Base-by-base conservation (phyloP, 2,113 vertebrate species). In the Saguinus midas region DNA sequence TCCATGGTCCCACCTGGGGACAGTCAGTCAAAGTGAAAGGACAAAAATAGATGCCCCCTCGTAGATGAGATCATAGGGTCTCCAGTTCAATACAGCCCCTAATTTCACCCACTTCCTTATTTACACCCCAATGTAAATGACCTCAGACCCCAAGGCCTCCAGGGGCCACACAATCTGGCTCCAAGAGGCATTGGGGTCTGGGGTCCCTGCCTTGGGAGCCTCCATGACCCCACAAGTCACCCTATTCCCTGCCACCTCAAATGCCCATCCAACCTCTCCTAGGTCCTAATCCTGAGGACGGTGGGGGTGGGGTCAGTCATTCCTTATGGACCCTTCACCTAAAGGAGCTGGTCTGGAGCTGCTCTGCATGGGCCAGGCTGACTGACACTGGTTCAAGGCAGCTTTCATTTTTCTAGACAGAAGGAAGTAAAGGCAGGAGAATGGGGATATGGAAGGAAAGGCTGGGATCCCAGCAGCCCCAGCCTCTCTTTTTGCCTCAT, bases 41-140 rank as follows among this genome's bases (percentile, higher is more conserved):
- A 37, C 5, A 0, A 29, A 5, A 5, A 9, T 2, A 5, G 55
- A 18, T 12, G 7, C 10, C 16, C 20, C 6, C 4, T 43, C 9
- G 3, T 11, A 35, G 43, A 50, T 0, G 4, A 87, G 35, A 16
- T 14, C 4, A 20, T 10, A 8, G 32, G 5, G 11, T 50, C 3
- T 75, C 76, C 52, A 14, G 68, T 16, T 23, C 43, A 11, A 6
- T 7, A 21, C 35, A 18, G 27, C 9, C 37, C 57, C 68, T 16
- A 40, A 20, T 8, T 32, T 35, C 57, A 55, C 80, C 68, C 68
- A 21, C 23, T 10, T 61, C 43, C 68, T 50, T 40, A 13, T 25
- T 72, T 43, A 45, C 3, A n/a, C 32, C 66, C 2, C 11, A 2
- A 12, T 64, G 27, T 14, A 64, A 64, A 64, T 29, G 12, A 64